Base-by-base conservation (phyloP, 2,113 vertebrate genomes). In the Neofelis nebulosa region DNA sequence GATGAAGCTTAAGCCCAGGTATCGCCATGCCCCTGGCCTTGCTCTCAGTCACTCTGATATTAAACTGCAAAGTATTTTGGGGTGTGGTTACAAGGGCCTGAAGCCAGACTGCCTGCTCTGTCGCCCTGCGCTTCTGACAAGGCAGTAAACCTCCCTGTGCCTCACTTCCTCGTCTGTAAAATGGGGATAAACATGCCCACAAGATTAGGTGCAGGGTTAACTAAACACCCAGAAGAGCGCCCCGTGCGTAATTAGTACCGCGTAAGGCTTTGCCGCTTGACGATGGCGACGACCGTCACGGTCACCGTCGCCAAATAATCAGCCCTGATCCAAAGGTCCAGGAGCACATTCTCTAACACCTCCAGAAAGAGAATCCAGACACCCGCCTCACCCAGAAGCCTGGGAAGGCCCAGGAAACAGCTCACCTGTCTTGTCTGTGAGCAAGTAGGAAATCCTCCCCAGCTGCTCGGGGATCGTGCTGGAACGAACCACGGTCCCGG, bases 391-490 rank as follows among this genome's bases (percentile, higher is more conserved):
- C 36, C 3, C 0, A 0, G 36, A 15, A 7, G 23, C 74, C 82
- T 0, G 1, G 0, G 7, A 13, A 1, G 85, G 14, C 19, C 65
- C 38, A n/a, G 80, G 84, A 89, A 50, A 73, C 3, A 0, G 41
- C 97, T 96, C 97, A 99, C 99, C 99, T 96, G 99, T 99, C 99
- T 99, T 99, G 98, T 99, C 99, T 0, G 99, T 99, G 45, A 99
- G 99, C 79, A 99, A 98, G 97, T 99, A 99, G 25, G 99, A 99
- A 98, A 99, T 99, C 86, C 99, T 99, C 31, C 99, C 99, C 50
- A 99, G 99, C 98, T 99, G 99, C 94, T 99, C 99, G 0, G 99
- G 99, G 94, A 99, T 99, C 11, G 99, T 99, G 98, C 99, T 99
- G 41, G 99, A 99, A 18, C 99, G 99, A 41, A 99, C 99, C 97